Evolutionary conservation across 2,797 vertebrate genomes (phyloP).

Genomic region (Odontamblyopus lacepedii): DNA sequence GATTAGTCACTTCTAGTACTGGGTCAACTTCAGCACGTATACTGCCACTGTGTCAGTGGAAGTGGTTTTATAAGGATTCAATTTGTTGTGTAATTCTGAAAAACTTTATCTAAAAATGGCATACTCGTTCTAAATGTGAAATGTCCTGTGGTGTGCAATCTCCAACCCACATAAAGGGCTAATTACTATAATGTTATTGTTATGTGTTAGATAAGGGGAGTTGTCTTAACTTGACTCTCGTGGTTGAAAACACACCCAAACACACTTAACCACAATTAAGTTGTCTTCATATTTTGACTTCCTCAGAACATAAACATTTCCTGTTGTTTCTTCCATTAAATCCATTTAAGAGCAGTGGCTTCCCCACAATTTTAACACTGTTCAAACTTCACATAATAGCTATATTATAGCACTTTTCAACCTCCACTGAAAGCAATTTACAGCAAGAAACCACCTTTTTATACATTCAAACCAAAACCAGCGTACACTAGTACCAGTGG

Average conservation of each 20-base stretch:
- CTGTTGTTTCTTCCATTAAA: constrained; percentile 6
- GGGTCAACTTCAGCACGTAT: constrained; percentile 6
- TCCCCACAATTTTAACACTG: not conserved
- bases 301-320: not conserved
- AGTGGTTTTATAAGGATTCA: not conserved
- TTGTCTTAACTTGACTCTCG: constrained; percentile 8
- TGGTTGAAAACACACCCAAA: constrained; percentile 40
- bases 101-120: not conserved
- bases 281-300: constrained; percentile 13
- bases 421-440: not conserved
- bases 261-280: constrained; percentile 31
- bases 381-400: not conserved
- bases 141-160: not conserved
- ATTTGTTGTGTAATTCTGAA: not conserved
- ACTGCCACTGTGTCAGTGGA: not conserved
- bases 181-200: constrained; percentile 13
- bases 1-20: constrained; percentile 23
- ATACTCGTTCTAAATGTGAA: not conserved
- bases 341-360: not conserved
- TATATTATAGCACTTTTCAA: not conserved
- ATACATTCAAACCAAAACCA: not conserved
- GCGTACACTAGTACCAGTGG: too few relatives aligned
- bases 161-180: not conserved
- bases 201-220: not conserved
- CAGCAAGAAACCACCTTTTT: not conserved